Evolutionary conservation across 2,888 invertebrate species (phyloP).

Genomic region (Falcaria lacertinaria): DNA sequence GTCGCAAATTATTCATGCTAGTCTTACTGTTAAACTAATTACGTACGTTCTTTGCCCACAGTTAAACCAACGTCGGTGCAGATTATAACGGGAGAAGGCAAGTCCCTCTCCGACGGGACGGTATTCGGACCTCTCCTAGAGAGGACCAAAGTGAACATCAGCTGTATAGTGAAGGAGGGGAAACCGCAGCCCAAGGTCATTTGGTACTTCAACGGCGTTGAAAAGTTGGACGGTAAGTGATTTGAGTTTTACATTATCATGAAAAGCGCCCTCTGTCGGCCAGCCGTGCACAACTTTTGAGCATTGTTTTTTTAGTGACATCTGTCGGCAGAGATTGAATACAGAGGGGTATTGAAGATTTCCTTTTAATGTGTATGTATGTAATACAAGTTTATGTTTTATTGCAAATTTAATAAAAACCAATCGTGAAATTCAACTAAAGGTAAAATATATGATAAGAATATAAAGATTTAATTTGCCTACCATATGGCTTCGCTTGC

Average conservation of each 20-base stretch:
- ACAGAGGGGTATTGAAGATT: no score
- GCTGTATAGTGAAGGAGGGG: constrained; percentile 88
- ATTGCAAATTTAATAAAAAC: no score
- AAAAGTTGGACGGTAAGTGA: constrained; percentile 79
- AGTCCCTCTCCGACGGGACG: constrained; percentile 81
- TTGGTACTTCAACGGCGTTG: constrained; percentile 89
- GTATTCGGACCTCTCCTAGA: constrained; percentile 86
- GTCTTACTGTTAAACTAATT: no score
- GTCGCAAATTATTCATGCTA: no score
- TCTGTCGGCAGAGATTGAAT: not conserved
- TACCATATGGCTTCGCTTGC: not conserved
- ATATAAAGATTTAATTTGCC: not conserved
- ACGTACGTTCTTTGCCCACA: constrained; percentile 67
- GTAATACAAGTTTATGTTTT: no score
- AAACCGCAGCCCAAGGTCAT: constrained; percentile 91
- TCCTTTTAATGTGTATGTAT: no score
- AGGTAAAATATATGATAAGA: not conserved
- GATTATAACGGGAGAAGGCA: constrained; percentile 83
- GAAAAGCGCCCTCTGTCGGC: constrained; percentile 2
- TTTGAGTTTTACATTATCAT: not conserved
- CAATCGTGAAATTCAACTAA: not conserved
- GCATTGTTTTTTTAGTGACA: not conserved
- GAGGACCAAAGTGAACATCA: constrained; percentile 82
- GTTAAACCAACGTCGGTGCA: constrained; percentile 90
- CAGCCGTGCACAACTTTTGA: not conserved